These are phyloP conservation scores for Centrocercus urophasianus DNA, from an alignment of 2,113 vertebrate species.

Conservation along the genomic window DNA sequence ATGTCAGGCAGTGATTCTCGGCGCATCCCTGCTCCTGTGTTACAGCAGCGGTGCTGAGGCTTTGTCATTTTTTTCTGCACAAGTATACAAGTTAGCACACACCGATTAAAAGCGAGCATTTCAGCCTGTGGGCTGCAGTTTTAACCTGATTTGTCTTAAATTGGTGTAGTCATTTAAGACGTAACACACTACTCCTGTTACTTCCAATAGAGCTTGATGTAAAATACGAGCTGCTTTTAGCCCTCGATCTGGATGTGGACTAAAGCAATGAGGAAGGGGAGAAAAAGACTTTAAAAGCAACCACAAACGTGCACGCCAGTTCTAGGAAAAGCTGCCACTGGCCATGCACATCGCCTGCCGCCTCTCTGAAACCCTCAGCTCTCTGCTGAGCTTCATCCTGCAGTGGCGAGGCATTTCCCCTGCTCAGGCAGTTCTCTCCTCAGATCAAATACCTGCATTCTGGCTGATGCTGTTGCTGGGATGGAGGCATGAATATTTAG, in stretches of 20 bases:
- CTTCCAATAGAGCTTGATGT: constrained; percentile 46
- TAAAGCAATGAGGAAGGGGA: neutral
- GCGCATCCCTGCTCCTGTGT: neutral
- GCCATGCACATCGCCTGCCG: neutral
- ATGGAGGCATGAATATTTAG: neutral
- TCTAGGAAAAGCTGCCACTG: neutral
- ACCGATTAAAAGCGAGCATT: neutral
- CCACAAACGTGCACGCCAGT: neutral
- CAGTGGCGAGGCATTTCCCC: neutral
- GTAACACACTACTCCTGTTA: constrained; percentile 36
- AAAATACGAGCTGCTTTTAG: constrained; percentile 2
- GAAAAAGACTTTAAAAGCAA: neutral
- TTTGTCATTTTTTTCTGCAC: neutral
- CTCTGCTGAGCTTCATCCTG: neutral
- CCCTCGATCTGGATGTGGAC: neutral
- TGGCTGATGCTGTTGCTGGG: neutral
- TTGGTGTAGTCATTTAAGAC: constrained; percentile 56
- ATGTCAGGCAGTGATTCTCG: neutral
- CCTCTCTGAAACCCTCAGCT: rapidly evolving
- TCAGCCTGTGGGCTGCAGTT: constrained; percentile 56
- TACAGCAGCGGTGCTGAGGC: rapidly evolving
- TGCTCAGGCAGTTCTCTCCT: neutral
- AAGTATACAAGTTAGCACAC: neutral
- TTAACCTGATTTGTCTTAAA: constrained; percentile 60
- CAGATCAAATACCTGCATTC: neutral